These are phyloP conservation scores for Sorex maritimensis DNA, from an alignment of 2,797 vertebrate species.

Conservation along the genomic window DNA sequence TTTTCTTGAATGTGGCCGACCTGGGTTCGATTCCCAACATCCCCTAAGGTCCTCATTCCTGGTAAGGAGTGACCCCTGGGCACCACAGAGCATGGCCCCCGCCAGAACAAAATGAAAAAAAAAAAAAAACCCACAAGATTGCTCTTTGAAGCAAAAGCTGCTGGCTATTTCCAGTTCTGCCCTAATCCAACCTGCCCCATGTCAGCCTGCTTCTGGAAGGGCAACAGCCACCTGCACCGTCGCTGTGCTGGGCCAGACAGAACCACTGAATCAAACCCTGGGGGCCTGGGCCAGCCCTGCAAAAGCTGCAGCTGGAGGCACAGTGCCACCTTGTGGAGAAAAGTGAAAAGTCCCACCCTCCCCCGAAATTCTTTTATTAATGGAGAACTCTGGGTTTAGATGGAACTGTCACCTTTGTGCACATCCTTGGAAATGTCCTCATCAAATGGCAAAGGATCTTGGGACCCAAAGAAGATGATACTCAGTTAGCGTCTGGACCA, in stretches of 20 bases:
- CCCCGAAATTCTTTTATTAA: not conserved
- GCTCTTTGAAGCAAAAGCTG: conserved; percentile 35
- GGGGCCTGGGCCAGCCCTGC: not conserved
- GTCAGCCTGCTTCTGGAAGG: not conserved
- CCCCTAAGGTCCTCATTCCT: no score
- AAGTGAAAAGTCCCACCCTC: conserved; percentile 49
- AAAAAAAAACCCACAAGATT: not conserved
- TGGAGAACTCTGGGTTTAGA: not conserved
- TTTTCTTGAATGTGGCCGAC: no score
- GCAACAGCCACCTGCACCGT: not conserved
- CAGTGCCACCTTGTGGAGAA: conserved; percentile 82
- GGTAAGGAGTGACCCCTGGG: no score
- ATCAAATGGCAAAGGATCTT: conserved; percentile 15
- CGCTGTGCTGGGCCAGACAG: not conserved
- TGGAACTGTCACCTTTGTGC: not conserved
- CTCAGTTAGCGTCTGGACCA: not conserved
- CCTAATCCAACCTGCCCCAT: conserved; percentile 40
- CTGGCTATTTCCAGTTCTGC: conserved; percentile 39
- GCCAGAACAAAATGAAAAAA: no score
- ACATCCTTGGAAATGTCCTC: not conserved
- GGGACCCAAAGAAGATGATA: conserved; percentile 17
- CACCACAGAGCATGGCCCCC: no score
- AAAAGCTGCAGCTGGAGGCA: conserved; percentile 34
- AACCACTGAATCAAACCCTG: not conserved
- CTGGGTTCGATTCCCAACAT: no score